phyloP scores from a whole-genome alignment of 2,888 invertebrate genomes.

The Linnaemya tessellans region DNA sequence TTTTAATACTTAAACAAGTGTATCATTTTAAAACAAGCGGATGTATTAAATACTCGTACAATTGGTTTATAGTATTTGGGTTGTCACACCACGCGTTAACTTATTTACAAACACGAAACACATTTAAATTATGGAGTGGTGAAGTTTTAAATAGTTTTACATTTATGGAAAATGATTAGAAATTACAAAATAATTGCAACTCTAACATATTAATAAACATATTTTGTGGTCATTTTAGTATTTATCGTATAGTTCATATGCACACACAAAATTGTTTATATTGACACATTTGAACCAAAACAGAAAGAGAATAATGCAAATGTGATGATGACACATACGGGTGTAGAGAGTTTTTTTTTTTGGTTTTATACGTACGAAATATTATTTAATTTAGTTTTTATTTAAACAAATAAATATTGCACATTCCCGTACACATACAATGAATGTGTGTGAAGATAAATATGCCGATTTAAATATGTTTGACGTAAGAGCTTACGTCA shows the following conservation, averaged over 20 bases:
- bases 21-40: constrained; percentile 29
- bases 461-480: no score
- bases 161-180: constrained; percentile 23
- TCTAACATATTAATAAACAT: not conserved
- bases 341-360: not conserved
- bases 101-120: constrained; percentile 29
- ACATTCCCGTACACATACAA: not conserved
- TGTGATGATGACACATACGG: constrained; percentile 26
- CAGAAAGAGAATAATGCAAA: not conserved
- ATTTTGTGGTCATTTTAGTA: constrained; percentile 7
- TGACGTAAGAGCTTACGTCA: no score
- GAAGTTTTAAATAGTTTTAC: constrained; percentile 1
- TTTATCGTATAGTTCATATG: not conserved
- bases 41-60: constrained; percentile 45
- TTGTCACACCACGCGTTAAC: constrained; percentile 14
- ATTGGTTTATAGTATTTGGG: constrained; percentile 29
- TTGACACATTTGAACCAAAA: not conserved
- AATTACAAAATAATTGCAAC: constrained; percentile 35
- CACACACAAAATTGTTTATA: not conserved
- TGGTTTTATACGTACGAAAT: constrained; percentile 6
- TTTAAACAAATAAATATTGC: constrained; percentile 19
- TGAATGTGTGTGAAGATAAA: no score
- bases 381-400: constrained; percentile 49
- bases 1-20: constrained; percentile 8
- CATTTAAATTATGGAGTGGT: not conserved